Evolutionary conservation across 2,797 vertebrate genomes (phyloP), one percentile per base, ranked within the genome.

Genomic region (Anguilla marmorata): DNA sequence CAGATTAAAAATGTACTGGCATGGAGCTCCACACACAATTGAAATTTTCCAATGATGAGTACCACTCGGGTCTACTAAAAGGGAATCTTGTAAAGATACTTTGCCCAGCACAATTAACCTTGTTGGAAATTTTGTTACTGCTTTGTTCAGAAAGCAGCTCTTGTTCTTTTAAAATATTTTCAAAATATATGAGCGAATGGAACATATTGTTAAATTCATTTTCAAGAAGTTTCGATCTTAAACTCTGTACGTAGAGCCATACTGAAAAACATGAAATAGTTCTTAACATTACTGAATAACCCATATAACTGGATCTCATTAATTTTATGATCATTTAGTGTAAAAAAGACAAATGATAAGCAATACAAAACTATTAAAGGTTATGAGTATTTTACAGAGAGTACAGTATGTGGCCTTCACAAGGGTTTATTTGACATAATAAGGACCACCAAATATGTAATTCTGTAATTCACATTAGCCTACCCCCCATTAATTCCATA

Each of bases 1-100:
- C 85, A 92, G 93, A 92, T 92, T 89, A 90, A 92, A 91, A 90
- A 79, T 82, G 79, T 82, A 50, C 50, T 50, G 45, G 16, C 24
- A 33, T 50, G 41, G 8, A 48, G 41, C 45, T 82, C 79, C 79
- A 82, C 45, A 21, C 8, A 24, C 19, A 82, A 48, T 45, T 82
- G 5, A 82, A 82, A 21, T 21, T 1, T 0, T 45, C 37, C 12
- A 37, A 76, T 84, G 24, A 84, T 54, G 80, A 52, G 14, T 5
- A 14, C 33, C 12, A 52, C 24, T 54, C 8, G 16, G n/a, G 12
- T 85, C 30, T 14, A 30, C 2, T 14, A 24, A 37, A 58, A 56
- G 52, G 27, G 21, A 30, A 56, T 56, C 9, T 54, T 14, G 2
- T 50, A 84, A 84, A 56, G 21, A 14, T 27, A 24, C 21, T n/a